Base-by-base conservation (phyloP, 1,140 invertebrate species). In the Apis dorsata region DNA sequence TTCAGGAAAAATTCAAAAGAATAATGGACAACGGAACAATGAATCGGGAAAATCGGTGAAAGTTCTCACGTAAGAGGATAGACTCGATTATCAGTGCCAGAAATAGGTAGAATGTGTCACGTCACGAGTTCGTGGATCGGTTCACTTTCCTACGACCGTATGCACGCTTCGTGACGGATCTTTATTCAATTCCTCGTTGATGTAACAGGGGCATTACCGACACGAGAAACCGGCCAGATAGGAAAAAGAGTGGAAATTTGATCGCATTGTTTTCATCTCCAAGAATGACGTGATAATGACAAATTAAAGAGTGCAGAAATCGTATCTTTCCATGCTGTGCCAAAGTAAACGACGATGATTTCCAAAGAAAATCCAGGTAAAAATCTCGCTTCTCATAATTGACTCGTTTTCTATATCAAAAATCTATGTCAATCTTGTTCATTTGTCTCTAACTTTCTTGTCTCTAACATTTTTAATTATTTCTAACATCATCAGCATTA, bases 21-120 rank as follows among this genome's bases (percentile, higher is more conserved):
- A 44, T 19, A n/a, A 53, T 1, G 1, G 51, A 9, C 34, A 59
- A 34, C 1, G 34, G 60, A 51, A 15, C 9, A 74, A 44, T 71
- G 72, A 59, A 84, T 85, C 71, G 44, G 83, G 74, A 90, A 91
- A 91, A 92, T 89, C 80, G 79, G 91, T 84, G 92, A 93, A 93
- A 93, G 91, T 92, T 84, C 81, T 90, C 57, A 74, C 79, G 84
- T 84, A 80, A 55, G 44, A 79, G 80, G 83, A 66, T 89, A 90
- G 89, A 90, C 89, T 51, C 62, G 28, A 57, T 15, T 60, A 34
- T 51, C 21, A 69, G 84, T 75, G 87, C 77, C 87, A 86, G 87
- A 90, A 92, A 90, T 87, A 86, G 71, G 60, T 76, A 80, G 85
- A 72, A 75, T 68, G 77, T 81, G 77, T 71, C 68, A 59, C 44